Evolutionary conservation across 2,888 invertebrate species (phyloP), one percentile per base, ranked within the genome.

Genomic region (Oscheius sp.): DNA sequence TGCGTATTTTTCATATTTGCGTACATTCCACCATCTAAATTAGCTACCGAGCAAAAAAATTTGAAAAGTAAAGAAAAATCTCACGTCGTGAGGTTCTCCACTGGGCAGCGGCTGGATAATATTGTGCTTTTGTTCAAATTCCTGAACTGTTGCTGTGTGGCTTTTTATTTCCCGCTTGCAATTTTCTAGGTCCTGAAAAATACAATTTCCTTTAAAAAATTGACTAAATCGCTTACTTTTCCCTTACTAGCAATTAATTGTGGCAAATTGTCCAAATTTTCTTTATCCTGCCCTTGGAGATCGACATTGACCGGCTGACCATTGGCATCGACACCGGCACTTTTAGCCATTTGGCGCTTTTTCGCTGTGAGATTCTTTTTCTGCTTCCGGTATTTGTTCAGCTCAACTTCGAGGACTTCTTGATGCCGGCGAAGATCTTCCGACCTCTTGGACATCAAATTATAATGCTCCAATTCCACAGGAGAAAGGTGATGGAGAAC

Each of bases 281-380:
- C 75, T 27, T 71, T 72, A 58, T 80, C 81, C n/a, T 49, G 56
- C 3, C 79, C 80, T 45, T 71, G 78, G 53, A 82, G 64, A 66
- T 80, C 80, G 2, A 77, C 45, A 18, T 53, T 21, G 9, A 69
- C 16, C 0, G 69, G 56, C 9, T 69, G 49, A 41, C 71, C 73
- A 12, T 56, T 63, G 9, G 27, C 52, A 18, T 58, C 73, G 7
- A 35, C 41, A 0, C 43, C 59, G 35, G 78, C 78, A 6, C 72
- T 74, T 72, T 80, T 85, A 16, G 72, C 53, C 72, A 84, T 74
- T 61, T 83, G 81, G 2, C 87, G 73, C 49, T 77, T 79, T 53
- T 83, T 85, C 5, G 87, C 86, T 5, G 83, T 78, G 64, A 87
- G 73, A n/a, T 83, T 87, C 74, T 86, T 85, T 77, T 88, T 87